A percentile compares a stretch with the other conserved stretches of the same genome.
Conservation (phyloP, 2,888 invertebrate species). For the Labia minor region DNA sequence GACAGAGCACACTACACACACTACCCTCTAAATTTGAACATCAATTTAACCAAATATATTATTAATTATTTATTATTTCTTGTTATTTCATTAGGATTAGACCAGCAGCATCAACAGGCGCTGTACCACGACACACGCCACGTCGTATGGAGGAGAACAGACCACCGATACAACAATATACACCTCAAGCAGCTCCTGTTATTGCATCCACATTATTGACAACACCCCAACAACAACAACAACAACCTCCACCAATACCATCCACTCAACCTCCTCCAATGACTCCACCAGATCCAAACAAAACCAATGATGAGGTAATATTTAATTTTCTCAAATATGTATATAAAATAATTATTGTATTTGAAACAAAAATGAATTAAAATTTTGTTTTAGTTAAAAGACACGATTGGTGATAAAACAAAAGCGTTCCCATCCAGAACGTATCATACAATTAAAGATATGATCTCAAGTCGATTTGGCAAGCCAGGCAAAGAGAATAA, state of each 20-base stretch:
- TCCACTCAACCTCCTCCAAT: background rate
- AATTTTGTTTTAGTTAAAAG: no score
- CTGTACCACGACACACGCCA: background rate
- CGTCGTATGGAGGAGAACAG: background rate
- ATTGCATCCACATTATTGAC: background rate
- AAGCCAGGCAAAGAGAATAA: slow-evolving; percentile 41
- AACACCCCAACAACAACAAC: no score
- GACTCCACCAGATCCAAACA: background rate
- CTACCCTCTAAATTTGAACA: no score
- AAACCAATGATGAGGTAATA: background rate
- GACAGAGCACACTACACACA: no score
- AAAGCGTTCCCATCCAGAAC: slow-evolving; percentile 59
- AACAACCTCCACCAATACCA: background rate
- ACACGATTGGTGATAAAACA: slow-evolving; percentile 36
- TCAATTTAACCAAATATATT: no score
- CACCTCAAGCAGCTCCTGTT: background rate
- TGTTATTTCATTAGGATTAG: background rate
- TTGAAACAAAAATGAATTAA: no score
- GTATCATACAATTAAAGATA: slow-evolving; percentile 70
- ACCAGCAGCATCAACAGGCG: background rate
- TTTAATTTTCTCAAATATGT: no score
- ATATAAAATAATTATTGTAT: no score
- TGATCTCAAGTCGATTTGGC: slow-evolving; percentile 70
- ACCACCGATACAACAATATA: background rate
- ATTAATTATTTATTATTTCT: background rate